Evolutionary conservation across 2,888 invertebrate genomes (phyloP), one percentile per base, ranked within the genome.

Genomic region (Lamellibrachia satsuma): DNA sequence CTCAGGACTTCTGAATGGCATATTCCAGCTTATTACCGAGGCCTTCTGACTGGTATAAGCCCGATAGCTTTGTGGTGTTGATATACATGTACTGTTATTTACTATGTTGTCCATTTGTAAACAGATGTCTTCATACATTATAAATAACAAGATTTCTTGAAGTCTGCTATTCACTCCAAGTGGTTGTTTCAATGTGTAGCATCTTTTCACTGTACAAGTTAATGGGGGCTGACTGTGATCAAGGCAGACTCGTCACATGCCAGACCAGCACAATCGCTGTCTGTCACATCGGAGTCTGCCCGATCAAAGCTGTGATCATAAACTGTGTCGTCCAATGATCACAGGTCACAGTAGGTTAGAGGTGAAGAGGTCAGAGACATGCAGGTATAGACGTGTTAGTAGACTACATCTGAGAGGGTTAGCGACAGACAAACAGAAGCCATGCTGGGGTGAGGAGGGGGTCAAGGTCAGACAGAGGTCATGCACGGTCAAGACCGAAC

Each of bases 371-470:
- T 15, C 11, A n/a, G 75, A 75, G 15, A 22, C 75, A 75, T 75
- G 75, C 75, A n/a, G n/a, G 39, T 39, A 39, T 39, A 15, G 22
- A 75, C 75, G 22, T 11, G 75, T 75, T 75, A 75, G 75, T 75
- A 75, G 75, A 55, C 75, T 75, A 75, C 75, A 75, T 75, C 75
- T 75, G 22, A 6, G 75, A 75, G 1, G 75, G 75, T 75, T 75
- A 75, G 75, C 75, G 22, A 75, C 3, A 75, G 75, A 75, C 22
- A 75, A 22, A 75, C 2, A n/a, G 75, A 75, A 75, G 75, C 75
- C 75, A 75, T 75, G 75, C 75, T 75, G 75, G 75, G 75, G 75
- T 75, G 75, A 75, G 75, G 75, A 75, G 75, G 75, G 75, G 75
- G 75, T 75, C 75, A 75, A 75, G 75, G 75, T 75, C 75, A 22